These are phyloP conservation scores for Macroramphosus scolopax DNA, from an alignment of 2,797 vertebrate genomes.

Conservation along the genomic window DNA sequence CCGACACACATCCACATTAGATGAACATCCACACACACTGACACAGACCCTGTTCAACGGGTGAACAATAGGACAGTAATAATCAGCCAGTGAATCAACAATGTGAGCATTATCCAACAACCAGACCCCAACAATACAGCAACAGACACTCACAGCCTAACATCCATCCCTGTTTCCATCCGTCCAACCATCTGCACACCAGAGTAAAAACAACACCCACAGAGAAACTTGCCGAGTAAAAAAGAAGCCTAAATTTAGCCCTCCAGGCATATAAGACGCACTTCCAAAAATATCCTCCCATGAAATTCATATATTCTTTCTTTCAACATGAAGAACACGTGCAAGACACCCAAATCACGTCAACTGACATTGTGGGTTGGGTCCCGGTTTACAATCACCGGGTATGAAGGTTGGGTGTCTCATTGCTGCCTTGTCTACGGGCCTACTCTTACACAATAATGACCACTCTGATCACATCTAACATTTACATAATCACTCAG, in stretches of 20 bases:
- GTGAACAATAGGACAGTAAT: conserved; percentile 35
- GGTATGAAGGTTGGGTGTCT: background rate
- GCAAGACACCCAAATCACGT: conserved; percentile 11
- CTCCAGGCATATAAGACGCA: conserved; percentile 17
- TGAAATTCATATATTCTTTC: conserved; percentile 1
- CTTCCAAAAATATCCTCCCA: conserved; percentile 29
- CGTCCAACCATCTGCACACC: conserved; percentile 19
- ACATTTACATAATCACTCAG: conserved; percentile 27
- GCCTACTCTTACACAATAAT: conserved; percentile 28
- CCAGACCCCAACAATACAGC: conserved; percentile 33
- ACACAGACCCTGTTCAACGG: conserved; percentile 4
- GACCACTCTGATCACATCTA: conserved; percentile 14
- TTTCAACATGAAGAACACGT: too few relatives aligned
- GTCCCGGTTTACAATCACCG: conserved; percentile 1
- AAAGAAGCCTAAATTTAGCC: background rate
- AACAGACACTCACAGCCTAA: conserved; percentile 35
- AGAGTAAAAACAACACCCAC: conserved; percentile 22
- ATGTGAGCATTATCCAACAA: conserved; percentile 50
- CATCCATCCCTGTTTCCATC: conserved; percentile 16
- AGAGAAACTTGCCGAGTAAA: background rate
- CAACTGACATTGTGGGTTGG: too few relatives aligned
- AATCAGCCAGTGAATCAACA: conserved; percentile 47
- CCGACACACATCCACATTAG: background rate
- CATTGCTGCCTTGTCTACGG: conserved; percentile 11
- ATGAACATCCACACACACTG: conserved; percentile 18